phyloP scores from a whole-genome alignment of 64 coral and sea anemone genomes.

The Pachyseris speciosa region DNA sequence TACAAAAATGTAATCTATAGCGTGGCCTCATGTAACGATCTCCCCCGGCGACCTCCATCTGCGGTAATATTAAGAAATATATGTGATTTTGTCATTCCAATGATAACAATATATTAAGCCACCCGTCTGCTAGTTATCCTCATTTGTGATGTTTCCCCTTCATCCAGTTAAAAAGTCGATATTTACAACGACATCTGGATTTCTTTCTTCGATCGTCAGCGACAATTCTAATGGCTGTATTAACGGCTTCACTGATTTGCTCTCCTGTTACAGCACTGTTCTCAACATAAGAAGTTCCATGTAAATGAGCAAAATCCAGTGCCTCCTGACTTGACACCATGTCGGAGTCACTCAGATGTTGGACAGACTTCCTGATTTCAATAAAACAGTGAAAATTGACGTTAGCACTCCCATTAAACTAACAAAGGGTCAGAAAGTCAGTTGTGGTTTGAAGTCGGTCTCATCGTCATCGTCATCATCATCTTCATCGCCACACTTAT shows the following conservation, averaged over 20 bases:
- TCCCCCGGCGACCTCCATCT: too few species aligned
- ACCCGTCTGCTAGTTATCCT: not conserved
- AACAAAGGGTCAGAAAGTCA: too few species aligned
- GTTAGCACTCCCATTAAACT: too few species aligned
- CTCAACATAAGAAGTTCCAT: constrained; percentile 3
- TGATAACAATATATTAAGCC: too few species aligned
- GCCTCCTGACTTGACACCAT: not conserved
- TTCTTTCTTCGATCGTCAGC: not conserved
- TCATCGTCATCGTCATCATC: not conserved
- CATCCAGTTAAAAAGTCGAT: not conserved
- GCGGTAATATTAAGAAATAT: too few species aligned
- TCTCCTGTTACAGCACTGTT: constrained; percentile 16
- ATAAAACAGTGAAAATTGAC: too few species aligned
- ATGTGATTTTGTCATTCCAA: too few species aligned
- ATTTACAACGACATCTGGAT: not conserved
- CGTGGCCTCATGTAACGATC: too few species aligned
- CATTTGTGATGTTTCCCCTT: constrained; percentile 7
- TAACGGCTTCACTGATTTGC: not conserved
- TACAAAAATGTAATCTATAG: too few species aligned
- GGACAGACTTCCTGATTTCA: not conserved
- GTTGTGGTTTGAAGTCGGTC: too few species aligned
- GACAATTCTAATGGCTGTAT: constrained; percentile 2
- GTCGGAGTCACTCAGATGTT: not conserved
- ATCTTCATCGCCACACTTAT: too few species aligned
- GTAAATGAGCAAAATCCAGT: not conserved